Evolutionary conservation across 1,140 invertebrate species (phyloP).

Genomic region (Drosophila willistoni): DNA sequence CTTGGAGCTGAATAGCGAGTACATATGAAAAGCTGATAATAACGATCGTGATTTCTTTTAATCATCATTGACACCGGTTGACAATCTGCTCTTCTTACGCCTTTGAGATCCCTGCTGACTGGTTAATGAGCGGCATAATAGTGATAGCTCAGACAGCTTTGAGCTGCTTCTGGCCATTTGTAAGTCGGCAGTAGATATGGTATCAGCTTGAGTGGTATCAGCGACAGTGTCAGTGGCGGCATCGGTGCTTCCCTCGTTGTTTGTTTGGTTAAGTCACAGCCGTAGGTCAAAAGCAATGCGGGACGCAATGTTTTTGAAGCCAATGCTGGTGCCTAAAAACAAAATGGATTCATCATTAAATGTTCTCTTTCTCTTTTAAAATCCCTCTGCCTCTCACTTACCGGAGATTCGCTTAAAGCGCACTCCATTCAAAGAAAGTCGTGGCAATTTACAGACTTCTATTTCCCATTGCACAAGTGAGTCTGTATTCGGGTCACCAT

Average conservation of each 20-base stretch:
- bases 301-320: constrained; percentile 99
- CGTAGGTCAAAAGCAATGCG: constrained; percentile 99
- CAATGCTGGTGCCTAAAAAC: constrained; percentile 96
- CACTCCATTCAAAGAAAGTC: constrained; percentile 98
- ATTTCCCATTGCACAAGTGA: constrained; percentile 99
- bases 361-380: too few species aligned
- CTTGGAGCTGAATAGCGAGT: constrained; percentile 65
- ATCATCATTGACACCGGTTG: constrained; percentile 42
- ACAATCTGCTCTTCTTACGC: constrained; percentile 43
- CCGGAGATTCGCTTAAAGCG: constrained; percentile 99
- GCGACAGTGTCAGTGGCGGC: constrained; percentile 26
- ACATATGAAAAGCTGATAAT: constrained; percentile 60
- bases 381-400: constrained; percentile 59
- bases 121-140: constrained; percentile 56
- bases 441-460: constrained; percentile 99
- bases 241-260: constrained; percentile 47
- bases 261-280: constrained; percentile 91
- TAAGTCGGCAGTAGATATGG: constrained; percentile 49
- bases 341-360: too few species aligned
- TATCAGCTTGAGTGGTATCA: constrained; percentile 42
- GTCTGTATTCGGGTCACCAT: constrained; percentile 99
- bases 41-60: constrained; percentile 58
- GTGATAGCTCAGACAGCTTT: constrained; percentile 54
- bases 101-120: constrained; percentile 58
- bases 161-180: constrained; percentile 54